Evolutionary conservation across 2,888 invertebrate species (phyloP).

Genomic region (Gerris lacustris): DNA sequence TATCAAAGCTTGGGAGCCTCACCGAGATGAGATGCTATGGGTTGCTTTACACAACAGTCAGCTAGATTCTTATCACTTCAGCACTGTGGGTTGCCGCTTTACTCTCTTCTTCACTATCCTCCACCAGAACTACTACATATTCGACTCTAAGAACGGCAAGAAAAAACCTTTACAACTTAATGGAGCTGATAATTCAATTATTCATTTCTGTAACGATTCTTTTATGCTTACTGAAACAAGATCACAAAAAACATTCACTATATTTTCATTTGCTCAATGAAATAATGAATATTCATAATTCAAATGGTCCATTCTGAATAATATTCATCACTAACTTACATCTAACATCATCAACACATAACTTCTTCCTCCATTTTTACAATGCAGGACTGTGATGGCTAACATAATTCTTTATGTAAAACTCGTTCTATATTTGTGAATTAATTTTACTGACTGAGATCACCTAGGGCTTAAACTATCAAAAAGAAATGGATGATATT

Average conservation of each 20-base stretch:
- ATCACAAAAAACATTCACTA: not conserved
- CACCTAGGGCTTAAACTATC: no score
- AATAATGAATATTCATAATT: not conserved
- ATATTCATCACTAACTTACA: no score
- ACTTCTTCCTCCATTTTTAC: no score
- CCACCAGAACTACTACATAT: not conserved
- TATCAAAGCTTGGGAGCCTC: slow-evolving; percentile 3
- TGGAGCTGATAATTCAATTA: slow-evolving; percentile 8
- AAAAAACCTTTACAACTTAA: slow-evolving; percentile 2
- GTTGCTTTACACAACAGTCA: not conserved
- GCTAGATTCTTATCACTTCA: slow-evolving; percentile 5
- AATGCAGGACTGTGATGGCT: no score
- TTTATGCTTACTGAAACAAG: not conserved
- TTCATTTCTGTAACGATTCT: slow-evolving; percentile 7
- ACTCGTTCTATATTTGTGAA: no score
- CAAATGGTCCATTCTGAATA: no score
- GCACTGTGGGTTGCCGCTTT: slow-evolving; percentile 2
- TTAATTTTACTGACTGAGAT: no score
- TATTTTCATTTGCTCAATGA: slow-evolving; percentile 4
- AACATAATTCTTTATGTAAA: no score
- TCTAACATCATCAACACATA: no score
- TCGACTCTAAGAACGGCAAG: slow-evolving; percentile 5
- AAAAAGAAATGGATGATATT: no score
- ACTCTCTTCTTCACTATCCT: not conserved
- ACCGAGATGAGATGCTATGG: not conserved